These are phyloP conservation scores for Phaonia tiefii DNA, from an alignment of 2,888 invertebrate species.

Conservation along the genomic window DNA sequence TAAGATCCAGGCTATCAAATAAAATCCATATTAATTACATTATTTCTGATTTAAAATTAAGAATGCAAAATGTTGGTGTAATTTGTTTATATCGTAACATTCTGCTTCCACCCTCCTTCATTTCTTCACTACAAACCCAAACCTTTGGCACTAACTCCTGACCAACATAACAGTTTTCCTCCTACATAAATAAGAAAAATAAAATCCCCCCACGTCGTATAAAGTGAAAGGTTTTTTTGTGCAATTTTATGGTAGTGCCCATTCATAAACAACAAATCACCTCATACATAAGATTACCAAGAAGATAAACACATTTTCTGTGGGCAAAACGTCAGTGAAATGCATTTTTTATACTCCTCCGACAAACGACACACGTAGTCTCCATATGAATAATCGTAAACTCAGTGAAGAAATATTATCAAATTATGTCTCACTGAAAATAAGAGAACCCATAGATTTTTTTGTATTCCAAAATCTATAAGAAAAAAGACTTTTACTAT, in stretches of 20 bases:
- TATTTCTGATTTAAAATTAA: too few relatives aligned
- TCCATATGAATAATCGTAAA: neutral
- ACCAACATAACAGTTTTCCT: neutral
- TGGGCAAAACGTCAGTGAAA: constrained; percentile 58
- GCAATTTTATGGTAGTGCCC: constrained; percentile 45
- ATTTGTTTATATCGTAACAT: neutral
- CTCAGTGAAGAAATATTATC: constrained; percentile 28
- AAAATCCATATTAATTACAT: too few relatives aligned
- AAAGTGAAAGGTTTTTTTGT: constrained; percentile 56
- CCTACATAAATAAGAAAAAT: neutral
- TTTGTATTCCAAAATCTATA: neutral
- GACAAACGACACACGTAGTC: neutral
- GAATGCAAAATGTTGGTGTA: too few relatives aligned
- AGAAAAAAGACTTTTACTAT: constrained; percentile 17
- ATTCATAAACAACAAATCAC: constrained; percentile 58
- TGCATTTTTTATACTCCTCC: constrained; percentile 7
- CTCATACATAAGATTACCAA: constrained; percentile 48
- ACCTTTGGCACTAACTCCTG: constrained; percentile 4
- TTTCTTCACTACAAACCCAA: neutral
- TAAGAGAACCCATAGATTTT: neutral
- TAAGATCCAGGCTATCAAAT: neutral
- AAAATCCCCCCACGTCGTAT: constrained; percentile 44
- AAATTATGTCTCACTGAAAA: constrained; percentile 25
- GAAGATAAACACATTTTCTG: constrained; percentile 57
- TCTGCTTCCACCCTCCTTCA: neutral